A percentile compares a stretch with the other conserved stretches of the same genome.
Evolutionary conservation across 92 coral and sea anemone species (phyloP).

Genomic region (Diadumene lineata): DNA sequence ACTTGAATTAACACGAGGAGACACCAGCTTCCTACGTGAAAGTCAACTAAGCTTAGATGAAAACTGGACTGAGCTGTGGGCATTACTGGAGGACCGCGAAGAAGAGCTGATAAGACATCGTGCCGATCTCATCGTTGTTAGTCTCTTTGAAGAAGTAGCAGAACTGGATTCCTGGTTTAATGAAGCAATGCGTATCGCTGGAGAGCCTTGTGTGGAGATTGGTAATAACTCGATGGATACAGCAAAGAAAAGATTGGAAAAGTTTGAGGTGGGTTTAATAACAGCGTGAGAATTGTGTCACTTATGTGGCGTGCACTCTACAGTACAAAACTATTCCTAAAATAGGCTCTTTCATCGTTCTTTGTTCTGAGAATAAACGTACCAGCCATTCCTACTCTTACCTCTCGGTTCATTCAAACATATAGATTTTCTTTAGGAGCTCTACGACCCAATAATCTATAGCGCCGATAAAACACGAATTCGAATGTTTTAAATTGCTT

Average conservation of each 20-base stretch:
- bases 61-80: slow-evolving; percentile 89
- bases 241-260: slow-evolving; percentile 65
- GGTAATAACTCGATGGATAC: slow-evolving; percentile 79
- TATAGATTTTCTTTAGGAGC: no score
- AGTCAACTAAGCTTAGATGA: slow-evolving; percentile 75
- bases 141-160: slow-evolving; percentile 61
- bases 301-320: no score
- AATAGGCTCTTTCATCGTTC: no score
- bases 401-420: no score
- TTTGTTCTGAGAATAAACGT: no score
- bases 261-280: slow-evolving; percentile 67
- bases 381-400: no score
- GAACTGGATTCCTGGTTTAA: slow-evolving; percentile 75
- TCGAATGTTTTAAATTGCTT: no score
- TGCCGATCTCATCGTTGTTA: slow-evolving; percentile 65
- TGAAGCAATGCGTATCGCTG: slow-evolving; percentile 43
- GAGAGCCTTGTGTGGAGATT: slow-evolving; percentile 57
- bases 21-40: slow-evolving; percentile 65
- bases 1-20: slow-evolving; percentile 69
- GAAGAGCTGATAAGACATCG: slow-evolving; percentile 78
- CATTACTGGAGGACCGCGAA: slow-evolving; percentile 86
- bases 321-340: no score
- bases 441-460: no score
- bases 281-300: no score
- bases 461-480: no score